phyloP scores from a whole-genome alignment of 2,888 invertebrate genomes.

The Tinea pellionella region DNA sequence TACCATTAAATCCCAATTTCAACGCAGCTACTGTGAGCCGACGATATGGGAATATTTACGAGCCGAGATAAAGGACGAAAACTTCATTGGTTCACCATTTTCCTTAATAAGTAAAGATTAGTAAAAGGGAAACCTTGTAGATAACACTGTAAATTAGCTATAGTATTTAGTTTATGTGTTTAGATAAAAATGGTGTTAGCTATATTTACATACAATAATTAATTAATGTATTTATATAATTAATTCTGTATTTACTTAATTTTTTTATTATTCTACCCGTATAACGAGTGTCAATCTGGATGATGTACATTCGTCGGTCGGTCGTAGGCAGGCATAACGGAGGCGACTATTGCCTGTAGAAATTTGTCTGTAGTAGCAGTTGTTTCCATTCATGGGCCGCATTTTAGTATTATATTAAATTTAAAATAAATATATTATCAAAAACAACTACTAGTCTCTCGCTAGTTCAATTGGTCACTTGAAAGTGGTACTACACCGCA shows the following conservation, averaged over 20 bases:
- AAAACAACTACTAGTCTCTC: too few relatives aligned
- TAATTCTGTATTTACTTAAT: not conserved
- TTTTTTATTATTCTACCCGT: too few relatives aligned
- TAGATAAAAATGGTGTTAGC: conserved; percentile 4
- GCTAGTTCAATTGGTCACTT: too few relatives aligned
- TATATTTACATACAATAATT: not conserved
- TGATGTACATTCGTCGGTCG: too few relatives aligned
- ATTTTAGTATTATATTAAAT: too few relatives aligned
- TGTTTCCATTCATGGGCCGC: too few relatives aligned
- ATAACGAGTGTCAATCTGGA: too few relatives aligned
- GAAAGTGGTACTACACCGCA: too few relatives aligned
- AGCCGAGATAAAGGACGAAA: conserved; percentile 53
- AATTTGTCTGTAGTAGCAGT: too few relatives aligned
- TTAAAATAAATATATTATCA: too few relatives aligned
- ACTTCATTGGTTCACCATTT: conserved; percentile 63
- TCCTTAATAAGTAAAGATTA: conserved; percentile 68
- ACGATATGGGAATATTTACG: conserved; percentile 39
- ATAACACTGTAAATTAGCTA: conserved; percentile 44
- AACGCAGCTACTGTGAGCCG: conserved; percentile 42
- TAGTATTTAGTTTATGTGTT: conserved; percentile 2
- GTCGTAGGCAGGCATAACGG: too few relatives aligned
- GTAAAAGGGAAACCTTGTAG: conserved; percentile 43
- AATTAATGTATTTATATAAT: not conserved
- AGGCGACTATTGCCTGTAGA: too few relatives aligned
- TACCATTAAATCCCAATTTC: conserved; percentile 46